These are phyloP conservation scores for Quiscalus mexicanus DNA, from an alignment of 2,113 vertebrate genomes.

Conservation along the genomic window DNA sequence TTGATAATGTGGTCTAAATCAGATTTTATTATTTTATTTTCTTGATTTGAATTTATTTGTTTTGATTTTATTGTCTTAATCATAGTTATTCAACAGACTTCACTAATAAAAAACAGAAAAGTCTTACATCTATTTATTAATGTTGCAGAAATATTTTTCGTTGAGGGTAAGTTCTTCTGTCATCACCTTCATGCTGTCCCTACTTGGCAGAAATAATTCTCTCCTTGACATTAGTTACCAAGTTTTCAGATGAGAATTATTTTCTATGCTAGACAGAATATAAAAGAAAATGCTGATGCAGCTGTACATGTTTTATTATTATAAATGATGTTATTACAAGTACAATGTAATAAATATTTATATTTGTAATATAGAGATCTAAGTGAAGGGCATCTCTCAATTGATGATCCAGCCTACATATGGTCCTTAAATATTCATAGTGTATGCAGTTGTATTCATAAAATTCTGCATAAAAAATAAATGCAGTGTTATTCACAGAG, in stretches of 20 bases:
- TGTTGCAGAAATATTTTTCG: not conserved
- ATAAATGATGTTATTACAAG: conserved; percentile 26
- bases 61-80: not conserved
- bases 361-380: conserved; percentile 19
- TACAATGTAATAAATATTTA: conserved; percentile 65
- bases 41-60: not conserved
- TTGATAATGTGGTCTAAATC: not conserved
- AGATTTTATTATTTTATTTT: not conserved
- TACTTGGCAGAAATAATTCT: conserved; percentile 6
- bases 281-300: conserved; percentile 51
- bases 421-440: conserved; percentile 54
- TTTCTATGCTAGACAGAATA: not conserved
- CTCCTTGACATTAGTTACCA: not conserved
- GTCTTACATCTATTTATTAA: not conserved
- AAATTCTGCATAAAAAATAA: conserved; percentile 18
- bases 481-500: not conserved
- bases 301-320: conserved; percentile 25
- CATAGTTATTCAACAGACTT: not conserved
- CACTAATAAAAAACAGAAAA: not conserved
- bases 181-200: not conserved
- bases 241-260: conserved; percentile 7
- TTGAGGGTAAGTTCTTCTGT: not conserved
- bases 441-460: not conserved
- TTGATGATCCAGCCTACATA: not conserved
- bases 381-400: conserved; percentile 32